Conservation (phyloP, 2,113 vertebrate species). For the Ciconia maguari region DNA sequence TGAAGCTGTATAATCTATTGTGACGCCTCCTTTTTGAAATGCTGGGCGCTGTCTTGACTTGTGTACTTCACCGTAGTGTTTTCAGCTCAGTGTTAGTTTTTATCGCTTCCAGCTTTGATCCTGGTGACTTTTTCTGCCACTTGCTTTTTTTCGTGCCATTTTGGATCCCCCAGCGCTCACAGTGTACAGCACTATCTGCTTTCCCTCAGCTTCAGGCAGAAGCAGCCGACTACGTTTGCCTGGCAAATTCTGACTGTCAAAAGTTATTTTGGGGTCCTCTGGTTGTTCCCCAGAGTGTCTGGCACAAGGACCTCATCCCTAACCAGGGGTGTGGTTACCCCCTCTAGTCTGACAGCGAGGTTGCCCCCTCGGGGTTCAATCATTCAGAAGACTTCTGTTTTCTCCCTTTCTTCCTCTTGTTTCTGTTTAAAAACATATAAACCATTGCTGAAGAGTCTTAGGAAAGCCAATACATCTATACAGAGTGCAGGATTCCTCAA, state of each 20-base stretch:
- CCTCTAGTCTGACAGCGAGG: rapidly evolving
- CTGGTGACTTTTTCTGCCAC: neutral
- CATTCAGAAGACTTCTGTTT: neutral
- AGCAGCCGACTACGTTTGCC: neutral
- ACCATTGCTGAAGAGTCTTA: neutral
- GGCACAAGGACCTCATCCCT: neutral
- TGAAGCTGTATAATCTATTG: neutral
- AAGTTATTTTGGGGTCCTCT: neutral
- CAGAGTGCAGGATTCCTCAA: neutral
- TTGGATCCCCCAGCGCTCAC: rapidly evolving
- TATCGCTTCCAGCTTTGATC: neutral
- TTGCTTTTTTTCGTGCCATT: neutral
- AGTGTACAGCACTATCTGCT: neutral
- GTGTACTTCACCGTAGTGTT: neutral
- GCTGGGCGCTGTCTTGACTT: neutral
- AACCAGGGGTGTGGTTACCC: rapidly evolving
- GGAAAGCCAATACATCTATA: neutral
- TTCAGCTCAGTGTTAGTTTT: neutral
- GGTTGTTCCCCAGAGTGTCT: neutral
- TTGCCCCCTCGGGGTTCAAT: neutral
- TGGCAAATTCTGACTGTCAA: neutral
- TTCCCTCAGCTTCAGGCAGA: neutral
- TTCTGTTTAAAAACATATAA: neutral
- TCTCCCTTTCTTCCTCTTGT: neutral
- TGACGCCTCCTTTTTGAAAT: neutral